phyloP scores from a whole-genome alignment of 2,113 vertebrate species.

The Gymnobelideus leadbeateri region DNA sequence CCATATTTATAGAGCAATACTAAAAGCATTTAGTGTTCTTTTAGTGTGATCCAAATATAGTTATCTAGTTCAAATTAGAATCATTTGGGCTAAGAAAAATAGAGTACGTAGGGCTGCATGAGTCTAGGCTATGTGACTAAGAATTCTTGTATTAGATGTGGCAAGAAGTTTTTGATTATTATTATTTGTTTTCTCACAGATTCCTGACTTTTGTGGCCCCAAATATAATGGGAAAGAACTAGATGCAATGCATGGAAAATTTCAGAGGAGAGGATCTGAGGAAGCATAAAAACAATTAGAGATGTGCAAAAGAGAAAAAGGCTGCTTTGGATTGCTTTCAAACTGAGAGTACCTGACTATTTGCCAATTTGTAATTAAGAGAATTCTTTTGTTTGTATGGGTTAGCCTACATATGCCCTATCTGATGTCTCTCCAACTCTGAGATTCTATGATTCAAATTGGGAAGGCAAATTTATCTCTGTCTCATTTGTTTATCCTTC shows the following conservation, averaged over 20 bases:
- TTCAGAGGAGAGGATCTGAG: not conserved
- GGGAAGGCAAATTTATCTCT: not conserved
- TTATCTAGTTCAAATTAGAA: not conserved
- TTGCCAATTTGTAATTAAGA: not conserved
- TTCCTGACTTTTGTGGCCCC: not conserved
- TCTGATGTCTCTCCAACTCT: not conserved
- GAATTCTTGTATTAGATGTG: not conserved
- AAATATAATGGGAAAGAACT: not conserved
- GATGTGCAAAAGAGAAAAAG: not conserved
- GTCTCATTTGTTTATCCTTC: not conserved
- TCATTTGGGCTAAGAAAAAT: not conserved
- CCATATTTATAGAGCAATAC: not conserved
- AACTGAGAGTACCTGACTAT: not conserved
- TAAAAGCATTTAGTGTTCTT: not conserved
- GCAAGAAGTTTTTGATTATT: not conserved
- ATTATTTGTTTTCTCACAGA: not conserved
- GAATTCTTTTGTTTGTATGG: not conserved
- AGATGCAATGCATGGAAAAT: not conserved
- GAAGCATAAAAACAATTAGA: not conserved
- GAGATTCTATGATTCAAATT: not conserved
- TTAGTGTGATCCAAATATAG: not conserved
- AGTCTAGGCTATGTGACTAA: not conserved
- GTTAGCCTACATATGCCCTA: not conserved
- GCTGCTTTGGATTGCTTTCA: not conserved
- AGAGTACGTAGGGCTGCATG: not conserved